phyloP scores from a whole-genome alignment of 2,113 vertebrate species.

The Tonatia bakeri region DNA sequence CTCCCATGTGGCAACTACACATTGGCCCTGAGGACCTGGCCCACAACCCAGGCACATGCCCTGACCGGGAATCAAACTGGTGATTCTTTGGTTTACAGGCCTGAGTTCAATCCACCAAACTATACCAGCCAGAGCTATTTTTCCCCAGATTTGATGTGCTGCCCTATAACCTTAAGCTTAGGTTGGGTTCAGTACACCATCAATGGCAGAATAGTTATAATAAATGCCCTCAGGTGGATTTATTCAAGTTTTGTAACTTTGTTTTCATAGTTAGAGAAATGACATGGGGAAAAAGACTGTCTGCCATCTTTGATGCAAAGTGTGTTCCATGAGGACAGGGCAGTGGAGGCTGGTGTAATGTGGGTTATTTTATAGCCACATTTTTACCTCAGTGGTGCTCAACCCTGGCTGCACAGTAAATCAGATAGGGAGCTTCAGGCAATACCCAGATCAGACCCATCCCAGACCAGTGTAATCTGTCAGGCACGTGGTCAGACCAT shows the following conservation, averaged over 20 bases:
- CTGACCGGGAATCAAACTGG: too few relatives aligned
- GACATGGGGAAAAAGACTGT: not conserved
- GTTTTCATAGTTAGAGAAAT: not conserved
- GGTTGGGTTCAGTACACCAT: not conserved
- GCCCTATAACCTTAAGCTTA: not conserved
- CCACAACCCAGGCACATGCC: too few relatives aligned
- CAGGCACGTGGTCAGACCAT: too few relatives aligned
- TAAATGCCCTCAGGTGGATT: not conserved
- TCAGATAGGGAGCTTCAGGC: not conserved
- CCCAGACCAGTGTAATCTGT: too few relatives aligned
- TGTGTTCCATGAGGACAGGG: too few relatives aligned
- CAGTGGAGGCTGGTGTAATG: not conserved
- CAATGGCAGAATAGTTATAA: not conserved
- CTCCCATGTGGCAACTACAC: too few relatives aligned
- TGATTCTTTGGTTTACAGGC: too few relatives aligned
- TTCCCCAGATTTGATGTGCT: not conserved
- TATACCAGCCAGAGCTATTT: not conserved
- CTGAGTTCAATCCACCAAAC: too few relatives aligned
- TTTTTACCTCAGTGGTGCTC: not conserved
- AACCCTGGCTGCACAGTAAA: not conserved
- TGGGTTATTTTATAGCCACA: not conserved
- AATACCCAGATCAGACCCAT: not conserved
- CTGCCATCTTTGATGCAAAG: not conserved
- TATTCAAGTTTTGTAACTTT: not conserved
- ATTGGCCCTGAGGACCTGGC: too few relatives aligned